Conservation (phyloP, 2,888 invertebrate species). For the Lithosia quadra region DNA sequence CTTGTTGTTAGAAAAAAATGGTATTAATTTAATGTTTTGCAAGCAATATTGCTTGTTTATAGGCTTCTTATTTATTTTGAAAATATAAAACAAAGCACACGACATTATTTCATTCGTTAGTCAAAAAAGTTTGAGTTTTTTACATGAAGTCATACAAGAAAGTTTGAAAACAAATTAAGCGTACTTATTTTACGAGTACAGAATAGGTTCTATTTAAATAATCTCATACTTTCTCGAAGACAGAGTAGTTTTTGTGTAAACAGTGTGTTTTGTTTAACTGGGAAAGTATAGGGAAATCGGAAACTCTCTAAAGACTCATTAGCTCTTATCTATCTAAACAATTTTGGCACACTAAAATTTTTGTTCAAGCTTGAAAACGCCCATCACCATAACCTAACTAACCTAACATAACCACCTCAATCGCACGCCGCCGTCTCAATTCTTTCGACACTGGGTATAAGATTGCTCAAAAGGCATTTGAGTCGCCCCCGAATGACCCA, state of each 20-base stretch:
- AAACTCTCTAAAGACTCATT: too few relatives aligned
- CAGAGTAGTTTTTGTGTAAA: slow-evolving; percentile 19
- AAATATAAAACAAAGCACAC: slow-evolving; percentile 32
- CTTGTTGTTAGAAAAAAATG: background rate
- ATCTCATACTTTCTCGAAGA: slow-evolving; percentile 16
- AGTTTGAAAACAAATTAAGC: slow-evolving; percentile 38
- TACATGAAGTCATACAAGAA: slow-evolving; percentile 28
- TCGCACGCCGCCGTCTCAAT: too few relatives aligned
- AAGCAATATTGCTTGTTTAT: background rate
- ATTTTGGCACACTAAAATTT: too few relatives aligned
- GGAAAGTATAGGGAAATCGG: too few relatives aligned
- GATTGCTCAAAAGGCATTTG: too few relatives aligned
- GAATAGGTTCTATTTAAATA: slow-evolving; percentile 17
- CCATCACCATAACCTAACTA: too few relatives aligned
- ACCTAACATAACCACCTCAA: too few relatives aligned
- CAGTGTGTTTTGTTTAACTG: too few relatives aligned
- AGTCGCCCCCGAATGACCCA: too few relatives aligned
- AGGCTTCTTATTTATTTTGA: slow-evolving; percentile 20
- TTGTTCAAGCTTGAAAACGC: too few relatives aligned
- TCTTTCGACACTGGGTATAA: too few relatives aligned
- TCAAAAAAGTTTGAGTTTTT: slow-evolving; percentile 34
- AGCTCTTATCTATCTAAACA: too few relatives aligned
- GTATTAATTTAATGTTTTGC: background rate
- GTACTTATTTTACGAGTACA: slow-evolving; percentile 17
- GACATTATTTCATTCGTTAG: slow-evolving; percentile 28